A percentile compares a stretch with the other conserved stretches of the same genome.
Evolutionary conservation across 2,888 invertebrate species (phyloP).

Genomic region (Escarpia spicata): DNA sequence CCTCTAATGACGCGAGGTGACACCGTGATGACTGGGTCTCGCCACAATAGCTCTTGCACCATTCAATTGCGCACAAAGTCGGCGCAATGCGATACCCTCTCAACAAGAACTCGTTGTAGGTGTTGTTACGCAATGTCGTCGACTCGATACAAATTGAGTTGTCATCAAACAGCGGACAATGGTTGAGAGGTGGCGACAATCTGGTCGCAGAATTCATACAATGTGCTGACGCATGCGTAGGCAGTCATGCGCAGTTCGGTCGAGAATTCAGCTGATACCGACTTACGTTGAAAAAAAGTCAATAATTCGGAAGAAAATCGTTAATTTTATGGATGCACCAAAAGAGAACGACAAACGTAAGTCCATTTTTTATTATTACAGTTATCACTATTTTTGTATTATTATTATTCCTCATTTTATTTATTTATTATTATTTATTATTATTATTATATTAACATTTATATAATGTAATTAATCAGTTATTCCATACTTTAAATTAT

Average conservation of each 20-base stretch:
- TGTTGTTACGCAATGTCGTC: neutral
- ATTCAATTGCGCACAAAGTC: neutral
- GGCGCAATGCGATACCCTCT: constrained; percentile 9
- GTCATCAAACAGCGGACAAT: neutral
- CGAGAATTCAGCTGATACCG: neutral
- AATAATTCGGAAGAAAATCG: too few relatives aligned
- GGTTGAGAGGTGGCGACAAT: neutral
- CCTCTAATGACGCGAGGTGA: neutral
- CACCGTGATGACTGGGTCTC: neutral
- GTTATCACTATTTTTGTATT: too few relatives aligned
- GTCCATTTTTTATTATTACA: too few relatives aligned
- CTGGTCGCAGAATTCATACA: neutral
- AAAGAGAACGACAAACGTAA: too few relatives aligned
- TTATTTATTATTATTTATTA: too few relatives aligned
- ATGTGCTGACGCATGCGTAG: neutral
- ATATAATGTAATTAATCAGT: too few relatives aligned
- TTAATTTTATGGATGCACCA: too few relatives aligned
- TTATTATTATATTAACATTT: too few relatives aligned
- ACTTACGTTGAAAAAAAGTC: neutral
- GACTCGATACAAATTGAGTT: neutral
- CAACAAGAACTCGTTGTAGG: neutral
- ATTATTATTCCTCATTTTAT: too few relatives aligned
- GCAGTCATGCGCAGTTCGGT: neutral
- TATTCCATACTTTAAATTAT: too few relatives aligned
- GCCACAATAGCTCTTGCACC: neutral